Evolutionary conservation across 2,888 invertebrate genomes (phyloP), one percentile per base, ranked within the genome.

Genomic region (Aphidius colemani): DNA sequence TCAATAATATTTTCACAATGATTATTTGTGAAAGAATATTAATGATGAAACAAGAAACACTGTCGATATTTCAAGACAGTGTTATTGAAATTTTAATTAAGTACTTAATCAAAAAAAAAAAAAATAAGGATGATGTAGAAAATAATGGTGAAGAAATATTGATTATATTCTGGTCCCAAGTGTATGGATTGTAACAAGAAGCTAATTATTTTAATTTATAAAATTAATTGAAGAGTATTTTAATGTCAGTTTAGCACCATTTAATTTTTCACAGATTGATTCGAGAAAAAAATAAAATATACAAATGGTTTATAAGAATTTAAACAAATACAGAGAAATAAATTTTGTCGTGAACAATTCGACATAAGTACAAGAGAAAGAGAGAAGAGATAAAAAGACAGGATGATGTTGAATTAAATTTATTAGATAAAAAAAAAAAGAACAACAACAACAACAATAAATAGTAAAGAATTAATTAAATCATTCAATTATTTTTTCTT

Each of bases 61-160:
- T 30, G 30, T 30, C 3, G 5, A 30, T 30, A 30, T 58, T 7
- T 39, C 44, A 30, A 7, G 51, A 51, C 43, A 46, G 40, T 43
- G 10, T 41, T 55, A 10, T n/a, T 11, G 39, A 50, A 51, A 62
- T 30, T 62, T 41, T 55, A 61, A 57, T 62, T 62, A 62, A 62
- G 62, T 62, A 62, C 62, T 62, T 50, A 46, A 7, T 7, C 7
- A 48, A 13, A 48, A 13, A 13, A 48, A 11, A 13, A 9, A 30
- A 50, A 44, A 40, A 44, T n/a, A n/a, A 62, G n/a, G 18, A 62
- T 55, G 7, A 43, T 56, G 49, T 30, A 30, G 30, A 30, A 30
- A 30, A 30, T 30, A 5, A 30, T 5, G 30, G 1, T 30, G 30
- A 30, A 30, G 30, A 30, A 30, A 30, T 30, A 30, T 30, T 30